Percentiles rank a stretch among this genome's conserved stretches.
phyloP scores from a whole-genome alignment of 2,797 vertebrate species.

The Lacerta viridis region DNA sequence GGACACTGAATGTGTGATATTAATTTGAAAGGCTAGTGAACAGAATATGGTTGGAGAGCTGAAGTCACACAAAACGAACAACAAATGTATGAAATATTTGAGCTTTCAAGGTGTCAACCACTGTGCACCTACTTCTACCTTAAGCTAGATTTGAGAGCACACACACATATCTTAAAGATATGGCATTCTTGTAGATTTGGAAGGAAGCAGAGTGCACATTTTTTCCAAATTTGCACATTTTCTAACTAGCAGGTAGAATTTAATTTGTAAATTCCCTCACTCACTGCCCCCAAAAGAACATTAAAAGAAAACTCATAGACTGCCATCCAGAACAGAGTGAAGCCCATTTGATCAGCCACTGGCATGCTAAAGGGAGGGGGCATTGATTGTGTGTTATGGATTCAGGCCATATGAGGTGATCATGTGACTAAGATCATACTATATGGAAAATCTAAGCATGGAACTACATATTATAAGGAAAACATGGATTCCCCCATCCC shows the following conservation, averaged over 20 bases:
- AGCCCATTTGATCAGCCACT: background rate
- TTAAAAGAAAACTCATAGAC: constrained; percentile 11
- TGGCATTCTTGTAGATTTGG: background rate
- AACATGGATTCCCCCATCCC: too few species aligned
- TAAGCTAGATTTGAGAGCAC: constrained; percentile 13
- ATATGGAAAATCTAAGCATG: background rate
- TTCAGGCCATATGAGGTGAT: background rate
- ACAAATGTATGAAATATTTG: constrained; percentile 28
- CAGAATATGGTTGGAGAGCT: constrained; percentile 36
- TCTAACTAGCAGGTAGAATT: constrained; percentile 28
- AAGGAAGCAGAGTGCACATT: constrained; percentile 9
- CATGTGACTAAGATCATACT: background rate
- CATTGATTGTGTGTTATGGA: background rate
- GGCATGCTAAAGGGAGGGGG: too few species aligned
- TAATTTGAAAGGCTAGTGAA: background rate
- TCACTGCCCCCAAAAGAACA: constrained; percentile 1
- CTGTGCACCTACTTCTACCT: constrained; percentile 30
- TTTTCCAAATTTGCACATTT: background rate
- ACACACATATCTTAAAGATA: constrained; percentile 32
- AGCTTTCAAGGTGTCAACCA: background rate
- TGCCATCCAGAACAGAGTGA: background rate
- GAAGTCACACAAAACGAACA: constrained; percentile 35
- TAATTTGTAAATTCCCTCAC: background rate
- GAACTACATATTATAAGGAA: background rate
- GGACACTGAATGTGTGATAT: constrained; percentile 31